Evolutionary conservation across 2,888 invertebrate genomes (phyloP).

Genomic region (Caenorhabditis zanzibari): DNA sequence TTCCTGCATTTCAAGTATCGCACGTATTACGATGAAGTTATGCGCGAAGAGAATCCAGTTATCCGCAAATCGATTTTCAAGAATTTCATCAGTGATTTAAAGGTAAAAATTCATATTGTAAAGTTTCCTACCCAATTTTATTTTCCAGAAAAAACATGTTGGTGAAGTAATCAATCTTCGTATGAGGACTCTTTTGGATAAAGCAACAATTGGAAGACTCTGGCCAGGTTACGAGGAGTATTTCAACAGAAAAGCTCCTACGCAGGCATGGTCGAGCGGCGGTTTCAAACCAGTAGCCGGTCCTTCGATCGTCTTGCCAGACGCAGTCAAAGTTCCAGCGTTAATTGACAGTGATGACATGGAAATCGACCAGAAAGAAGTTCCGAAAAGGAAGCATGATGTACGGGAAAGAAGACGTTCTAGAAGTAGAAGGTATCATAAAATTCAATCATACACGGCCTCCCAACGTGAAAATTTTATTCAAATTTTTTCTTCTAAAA

Average conservation of each 20-base stretch:
- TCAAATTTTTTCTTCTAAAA: background rate
- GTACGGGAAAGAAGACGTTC: background rate
- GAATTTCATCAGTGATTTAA: constrained; percentile 37
- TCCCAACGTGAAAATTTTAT: too few species aligned
- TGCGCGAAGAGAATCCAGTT: constrained; percentile 14
- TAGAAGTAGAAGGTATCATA: constrained; percentile 17
- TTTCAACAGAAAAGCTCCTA: constrained; percentile 10
- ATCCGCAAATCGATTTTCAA: constrained; percentile 27
- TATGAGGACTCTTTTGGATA: constrained; percentile 46
- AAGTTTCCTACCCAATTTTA: background rate
- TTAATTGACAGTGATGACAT: constrained; percentile 27
- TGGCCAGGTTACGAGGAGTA: constrained; percentile 62
- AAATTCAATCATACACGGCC: too few species aligned
- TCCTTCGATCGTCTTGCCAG: constrained; percentile 25
- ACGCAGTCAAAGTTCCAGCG: constrained; percentile 6
- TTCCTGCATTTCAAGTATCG: constrained; percentile 37
- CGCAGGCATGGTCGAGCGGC: background rate
- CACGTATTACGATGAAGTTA: constrained; percentile 10
- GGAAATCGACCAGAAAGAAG: background rate
- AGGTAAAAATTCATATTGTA: constrained; percentile 12
- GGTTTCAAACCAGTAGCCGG: constrained; percentile 43
- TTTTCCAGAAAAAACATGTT: constrained; percentile 23
- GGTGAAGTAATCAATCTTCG: constrained; percentile 10
- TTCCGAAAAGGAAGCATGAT: background rate
- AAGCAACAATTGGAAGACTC: constrained; percentile 49